Evolutionary conservation across 2,797 vertebrate species (phyloP).

Genomic region (Rhynchonycteris naso): DNA sequence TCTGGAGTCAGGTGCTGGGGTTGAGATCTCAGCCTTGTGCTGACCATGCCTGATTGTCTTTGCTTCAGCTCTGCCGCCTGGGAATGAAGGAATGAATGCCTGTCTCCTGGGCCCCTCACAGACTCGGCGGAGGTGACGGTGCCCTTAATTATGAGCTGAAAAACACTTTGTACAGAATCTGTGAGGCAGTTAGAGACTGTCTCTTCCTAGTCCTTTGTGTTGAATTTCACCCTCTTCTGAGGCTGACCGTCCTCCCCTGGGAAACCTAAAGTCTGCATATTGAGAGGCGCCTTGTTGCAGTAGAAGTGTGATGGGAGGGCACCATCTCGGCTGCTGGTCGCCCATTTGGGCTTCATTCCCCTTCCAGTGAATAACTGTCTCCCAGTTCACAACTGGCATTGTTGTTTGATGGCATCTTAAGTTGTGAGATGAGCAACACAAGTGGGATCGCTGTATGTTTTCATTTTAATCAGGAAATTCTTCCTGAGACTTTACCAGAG

Average conservation of each 20-base stretch:
- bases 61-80: neutral
- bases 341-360: neutral
- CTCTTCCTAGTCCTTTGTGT: neutral
- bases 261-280: neutral
- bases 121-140: neutral
- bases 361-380: neutral
- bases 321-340: neutral
- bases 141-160: neutral
- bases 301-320: neutral
- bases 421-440: neutral
- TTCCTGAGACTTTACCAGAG: neutral
- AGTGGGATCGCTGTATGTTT: neutral
- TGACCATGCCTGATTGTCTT: neutral
- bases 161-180: neutral
- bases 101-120: fast-evolving
- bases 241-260: neutral
- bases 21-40: neutral
- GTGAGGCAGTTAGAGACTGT: neutral
- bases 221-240: neutral
- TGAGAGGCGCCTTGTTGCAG: fast-evolving
- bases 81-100: neutral
- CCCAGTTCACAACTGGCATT: neutral
- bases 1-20: neutral
- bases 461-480: neutral
- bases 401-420: neutral